phyloP scores from a whole-genome alignment of 2,888 invertebrate genomes.

The Pyrrhia umbra region DNA sequence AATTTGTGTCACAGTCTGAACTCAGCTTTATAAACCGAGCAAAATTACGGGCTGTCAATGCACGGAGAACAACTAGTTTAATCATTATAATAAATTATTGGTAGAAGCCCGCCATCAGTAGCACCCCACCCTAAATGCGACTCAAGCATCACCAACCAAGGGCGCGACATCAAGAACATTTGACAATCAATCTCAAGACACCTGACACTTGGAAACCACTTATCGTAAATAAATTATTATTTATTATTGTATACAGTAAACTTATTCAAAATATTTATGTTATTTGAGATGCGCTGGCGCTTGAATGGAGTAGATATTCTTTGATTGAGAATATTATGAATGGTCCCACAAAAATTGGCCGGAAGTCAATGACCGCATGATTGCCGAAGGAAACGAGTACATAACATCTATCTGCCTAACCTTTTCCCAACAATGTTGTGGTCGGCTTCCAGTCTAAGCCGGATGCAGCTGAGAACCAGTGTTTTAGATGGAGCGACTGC shows the following conservation, averaged over 20 bases:
- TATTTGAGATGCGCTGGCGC: background rate
- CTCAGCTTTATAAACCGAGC: no score
- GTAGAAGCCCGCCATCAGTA: background rate
- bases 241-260: background rate
- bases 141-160: background rate
- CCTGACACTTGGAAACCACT: conserved; percentile 17
- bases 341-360: background rate
- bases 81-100: no score
- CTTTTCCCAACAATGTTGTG: no score
- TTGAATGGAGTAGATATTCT: background rate
- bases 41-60: no score
- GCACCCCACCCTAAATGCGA: conserved; percentile 12
- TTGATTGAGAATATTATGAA: background rate
- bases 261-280: conserved; percentile 10
- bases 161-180: conserved; percentile 24
- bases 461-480: no score
- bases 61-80: no score
- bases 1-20: no score
- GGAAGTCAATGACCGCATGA: background rate
- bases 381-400: background rate
- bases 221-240: background rate
- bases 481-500: no score
- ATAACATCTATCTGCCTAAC: no score
- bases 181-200: conserved; percentile 42
- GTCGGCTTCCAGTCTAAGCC: no score